phyloP scores from a whole-genome alignment of 2,113 vertebrate species.

The Crypturellus undulatus region DNA sequence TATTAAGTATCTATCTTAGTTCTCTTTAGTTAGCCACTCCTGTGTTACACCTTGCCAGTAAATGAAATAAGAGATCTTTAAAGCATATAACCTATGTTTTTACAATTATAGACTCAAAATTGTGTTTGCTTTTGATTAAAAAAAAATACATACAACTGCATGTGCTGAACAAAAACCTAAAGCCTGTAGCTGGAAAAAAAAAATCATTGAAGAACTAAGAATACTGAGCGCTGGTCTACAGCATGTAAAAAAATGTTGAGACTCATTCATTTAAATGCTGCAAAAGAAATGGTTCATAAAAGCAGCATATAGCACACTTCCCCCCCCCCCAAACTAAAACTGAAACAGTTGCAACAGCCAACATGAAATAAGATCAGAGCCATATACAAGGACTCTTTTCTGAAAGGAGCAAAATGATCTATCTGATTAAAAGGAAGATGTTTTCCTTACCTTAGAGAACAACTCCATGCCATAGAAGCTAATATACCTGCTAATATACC shows the following conservation, averaged over 20 bases:
- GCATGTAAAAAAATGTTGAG: no score
- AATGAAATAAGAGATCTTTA: not conserved
- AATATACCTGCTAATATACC: not conserved
- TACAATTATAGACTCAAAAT: not conserved
- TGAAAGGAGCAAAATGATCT: not conserved
- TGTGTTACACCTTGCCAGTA: not conserved
- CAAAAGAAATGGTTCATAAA: not conserved
- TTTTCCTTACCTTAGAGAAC: not conserved
- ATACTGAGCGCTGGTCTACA: no score
- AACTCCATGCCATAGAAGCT: not conserved
- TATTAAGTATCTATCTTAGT: not conserved
- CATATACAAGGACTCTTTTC: not conserved
- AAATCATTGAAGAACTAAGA: no score
- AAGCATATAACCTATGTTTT: not conserved
- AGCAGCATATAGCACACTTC: not conserved
- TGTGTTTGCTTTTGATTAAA: fast-evolving
- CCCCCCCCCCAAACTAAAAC: not conserved
- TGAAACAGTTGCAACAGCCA: not conserved
- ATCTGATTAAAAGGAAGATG: not conserved
- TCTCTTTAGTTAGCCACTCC: not conserved
- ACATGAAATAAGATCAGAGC: not conserved
- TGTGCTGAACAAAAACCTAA: no score
- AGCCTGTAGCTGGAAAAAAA: no score
- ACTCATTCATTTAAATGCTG: not conserved
- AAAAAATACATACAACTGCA: no score